phyloP scores from a whole-genome alignment of 2,113 vertebrate species.

The Larimichthys crocea region DNA sequence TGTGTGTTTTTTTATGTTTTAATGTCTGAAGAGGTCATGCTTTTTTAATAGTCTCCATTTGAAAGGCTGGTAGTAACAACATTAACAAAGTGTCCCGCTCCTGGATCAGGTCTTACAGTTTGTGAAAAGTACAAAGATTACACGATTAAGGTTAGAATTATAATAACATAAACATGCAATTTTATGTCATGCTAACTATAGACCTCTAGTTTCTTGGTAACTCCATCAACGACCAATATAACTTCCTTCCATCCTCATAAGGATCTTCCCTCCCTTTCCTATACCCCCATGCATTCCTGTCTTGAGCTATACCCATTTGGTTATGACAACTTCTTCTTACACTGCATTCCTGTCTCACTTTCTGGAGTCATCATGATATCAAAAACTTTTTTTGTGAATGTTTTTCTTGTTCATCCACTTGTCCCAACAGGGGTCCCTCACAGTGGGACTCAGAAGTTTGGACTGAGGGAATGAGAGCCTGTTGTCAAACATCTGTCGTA shows the following conservation, averaged over 20 bases:
- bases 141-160: too few species aligned
- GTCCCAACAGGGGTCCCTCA: conserved; percentile 22
- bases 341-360: not conserved
- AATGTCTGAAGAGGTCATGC: not conserved
- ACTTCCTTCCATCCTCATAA: not conserved
- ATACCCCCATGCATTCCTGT: not conserved
- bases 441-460: conserved; percentile 21
- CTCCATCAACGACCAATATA: not conserved
- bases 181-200: too few species aligned
- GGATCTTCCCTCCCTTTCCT: not conserved
- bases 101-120: too few species aligned
- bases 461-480: conserved; percentile 2
- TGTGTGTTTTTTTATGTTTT: not conserved
- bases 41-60: not conserved
- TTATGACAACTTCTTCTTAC: not conserved
- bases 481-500: conserved; percentile 46
- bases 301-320: not conserved
- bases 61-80: not conserved
- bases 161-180: too few species aligned
- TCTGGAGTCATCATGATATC: not conserved
- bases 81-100: not conserved
- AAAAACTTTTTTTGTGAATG: not conserved
- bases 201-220: not conserved
- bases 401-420: conserved; percentile 9
- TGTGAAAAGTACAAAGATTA: too few species aligned